Evolutionary conservation across 2,888 invertebrate genomes (phyloP).

Genomic region (Caenorhabditis sp.): DNA sequence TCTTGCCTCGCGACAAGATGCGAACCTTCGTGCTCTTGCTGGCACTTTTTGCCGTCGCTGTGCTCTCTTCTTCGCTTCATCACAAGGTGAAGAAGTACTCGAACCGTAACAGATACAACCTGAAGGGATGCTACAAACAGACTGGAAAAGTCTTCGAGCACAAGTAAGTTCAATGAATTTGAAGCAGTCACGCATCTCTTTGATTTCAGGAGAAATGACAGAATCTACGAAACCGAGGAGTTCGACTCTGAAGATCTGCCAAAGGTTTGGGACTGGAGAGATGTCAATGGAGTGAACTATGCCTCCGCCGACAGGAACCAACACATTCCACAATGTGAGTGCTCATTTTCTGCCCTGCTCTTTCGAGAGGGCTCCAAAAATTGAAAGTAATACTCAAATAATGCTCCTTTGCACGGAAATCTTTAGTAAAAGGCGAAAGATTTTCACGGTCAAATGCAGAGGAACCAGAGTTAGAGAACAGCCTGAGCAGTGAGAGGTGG

Average conservation of each 20-base stretch:
- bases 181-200: too few species aligned
- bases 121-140: constrained; percentile 78
- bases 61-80: constrained; percentile 34
- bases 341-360: constrained; percentile 31
- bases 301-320: constrained; percentile 85
- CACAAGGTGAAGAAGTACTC: constrained; percentile 42
- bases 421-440: constrained; percentile 82
- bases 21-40: constrained; percentile 48
- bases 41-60: constrained; percentile 44
- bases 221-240: constrained; percentile 76
- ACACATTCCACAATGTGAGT: constrained; percentile 84
- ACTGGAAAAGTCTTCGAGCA: constrained; percentile 69
- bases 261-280: constrained; percentile 84
- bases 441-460: constrained; percentile 76
- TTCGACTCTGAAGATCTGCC: constrained; percentile 82
- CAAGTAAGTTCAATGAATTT: too few species aligned
- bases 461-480: constrained; percentile 62
- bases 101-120: constrained; percentile 69
- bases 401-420: constrained; percentile 75
- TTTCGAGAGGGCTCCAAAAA: constrained; percentile 61
- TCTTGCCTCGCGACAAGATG: constrained; percentile 23
- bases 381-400: constrained; percentile 52
- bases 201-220: constrained; percentile 69
- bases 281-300: constrained; percentile 84
- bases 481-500: background rate